Evolutionary conservation across 2,888 invertebrate species (phyloP).

Genomic region (Drosophila glabriapex): DNA sequence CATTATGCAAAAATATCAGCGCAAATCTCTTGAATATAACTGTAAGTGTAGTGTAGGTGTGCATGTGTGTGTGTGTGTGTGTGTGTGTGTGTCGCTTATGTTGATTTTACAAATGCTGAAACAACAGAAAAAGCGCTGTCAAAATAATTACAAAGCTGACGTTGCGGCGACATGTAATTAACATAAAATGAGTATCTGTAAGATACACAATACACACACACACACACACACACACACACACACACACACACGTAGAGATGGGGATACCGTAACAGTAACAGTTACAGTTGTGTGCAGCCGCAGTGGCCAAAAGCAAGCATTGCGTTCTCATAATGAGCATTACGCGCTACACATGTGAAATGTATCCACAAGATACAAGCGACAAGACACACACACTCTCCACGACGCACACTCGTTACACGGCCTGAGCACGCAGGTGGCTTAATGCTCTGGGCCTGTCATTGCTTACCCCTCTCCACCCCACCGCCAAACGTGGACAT

Average conservation of each 20-base stretch:
- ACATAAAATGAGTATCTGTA: slow-evolving; percentile 68
- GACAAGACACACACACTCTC: not conserved
- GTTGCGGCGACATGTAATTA: slow-evolving; percentile 71
- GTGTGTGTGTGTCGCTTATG: slow-evolving; percentile 26
- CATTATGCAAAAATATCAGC: slow-evolving; percentile 62
- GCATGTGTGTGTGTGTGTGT: slow-evolving; percentile 4
- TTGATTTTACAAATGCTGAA: slow-evolving; percentile 58
- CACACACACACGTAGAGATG: not conserved
- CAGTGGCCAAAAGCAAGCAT: slow-evolving; percentile 24
- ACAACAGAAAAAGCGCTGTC: slow-evolving; percentile 68
- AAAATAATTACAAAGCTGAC: slow-evolving; percentile 76
- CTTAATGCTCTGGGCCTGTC: slow-evolving; percentile 52
- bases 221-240: not conserved
- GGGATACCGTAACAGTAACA: slow-evolving; percentile 3
- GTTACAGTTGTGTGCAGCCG: slow-evolving; percentile 27
- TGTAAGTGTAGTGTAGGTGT: slow-evolving; percentile 21
- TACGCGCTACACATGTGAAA: slow-evolving; percentile 59
- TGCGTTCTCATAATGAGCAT: slow-evolving; percentile 59
- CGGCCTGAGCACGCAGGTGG: slow-evolving; percentile 57
- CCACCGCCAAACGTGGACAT: slow-evolving; percentile 30
- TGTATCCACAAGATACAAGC: slow-evolving; percentile 59
- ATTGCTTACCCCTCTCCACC: not conserved
- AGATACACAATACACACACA: slow-evolving; percentile 36
- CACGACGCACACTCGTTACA: slow-evolving; percentile 13
- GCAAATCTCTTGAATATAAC: slow-evolving; percentile 59